A percentile compares a stretch with the other conserved stretches of the same genome.
Conservation (phyloP, 2,797 vertebrate species). For the Halcyon leucocephala region DNA sequence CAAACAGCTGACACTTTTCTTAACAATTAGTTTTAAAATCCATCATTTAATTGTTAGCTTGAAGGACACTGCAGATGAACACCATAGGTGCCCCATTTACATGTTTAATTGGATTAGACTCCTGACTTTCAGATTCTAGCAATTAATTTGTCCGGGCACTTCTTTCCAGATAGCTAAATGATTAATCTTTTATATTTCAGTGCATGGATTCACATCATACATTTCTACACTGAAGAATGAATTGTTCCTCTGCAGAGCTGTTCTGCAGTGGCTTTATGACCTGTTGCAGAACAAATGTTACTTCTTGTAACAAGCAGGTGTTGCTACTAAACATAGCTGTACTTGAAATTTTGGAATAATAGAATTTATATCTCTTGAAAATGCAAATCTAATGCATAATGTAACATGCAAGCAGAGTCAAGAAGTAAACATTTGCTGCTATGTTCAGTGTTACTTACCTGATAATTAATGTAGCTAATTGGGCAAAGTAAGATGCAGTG, state of each 20-base stretch:
- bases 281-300: background rate
- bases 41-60: constrained; percentile 75
- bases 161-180: constrained; percentile 50
- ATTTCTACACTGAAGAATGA: constrained; percentile 58
- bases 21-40: constrained; percentile 75
- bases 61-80: constrained; percentile 71
- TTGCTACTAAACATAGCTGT: background rate
- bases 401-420: background rate
- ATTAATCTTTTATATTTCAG: constrained; percentile 66
- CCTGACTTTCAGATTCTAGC: constrained; percentile 71
- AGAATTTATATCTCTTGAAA: background rate
- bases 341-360: constrained; percentile 38
- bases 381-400: background rate
- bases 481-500: background rate
- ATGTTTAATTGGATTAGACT: constrained; percentile 75
- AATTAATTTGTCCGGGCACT: constrained; percentile 70
- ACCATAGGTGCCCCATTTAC: constrained; percentile 60
- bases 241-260: background rate
- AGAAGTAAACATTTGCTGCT: constrained; percentile 14
- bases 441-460: background rate
- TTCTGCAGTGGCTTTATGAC: background rate
- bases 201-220: constrained; percentile 1
- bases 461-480: background rate
- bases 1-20: constrained; percentile 34
- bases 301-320: constrained; percentile 26